Evolutionary conservation across 2,888 invertebrate species (phyloP).

Genomic region (Rosalia funebris): DNA sequence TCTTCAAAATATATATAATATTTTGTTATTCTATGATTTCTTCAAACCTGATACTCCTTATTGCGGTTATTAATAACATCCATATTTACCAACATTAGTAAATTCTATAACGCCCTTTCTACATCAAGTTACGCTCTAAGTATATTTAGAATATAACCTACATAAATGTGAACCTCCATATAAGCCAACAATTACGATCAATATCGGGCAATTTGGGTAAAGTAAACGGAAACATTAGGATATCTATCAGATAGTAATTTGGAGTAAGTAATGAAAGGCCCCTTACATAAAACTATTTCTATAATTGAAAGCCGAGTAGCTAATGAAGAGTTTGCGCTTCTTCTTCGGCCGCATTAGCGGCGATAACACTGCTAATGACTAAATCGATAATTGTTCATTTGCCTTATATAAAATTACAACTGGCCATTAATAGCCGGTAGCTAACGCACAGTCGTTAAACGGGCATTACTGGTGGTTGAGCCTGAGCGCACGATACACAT

Average conservation of each 20-base stretch:
- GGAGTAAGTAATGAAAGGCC: slow-evolving; percentile 54
- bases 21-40: no score
- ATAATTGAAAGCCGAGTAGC: slow-evolving; percentile 57
- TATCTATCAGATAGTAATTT: slow-evolving; percentile 40
- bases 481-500: slow-evolving; percentile 37
- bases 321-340: slow-evolving; percentile 63
- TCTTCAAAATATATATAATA: no score
- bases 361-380: slow-evolving; percentile 63
- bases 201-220: slow-evolving; percentile 35
- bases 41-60: no score
- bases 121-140: no score
- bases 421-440: slow-evolving; percentile 53
- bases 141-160: no score
- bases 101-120: no score
- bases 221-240: slow-evolving; percentile 39
- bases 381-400: slow-evolving; percentile 65
- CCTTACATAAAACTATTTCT: slow-evolving; percentile 52
- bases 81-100: no score
- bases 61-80: not conserved
- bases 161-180: no score
- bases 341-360: slow-evolving; percentile 54
- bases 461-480: slow-evolving; percentile 49
- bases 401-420: slow-evolving; percentile 60
- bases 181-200: slow-evolving; percentile 15
- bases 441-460: slow-evolving; percentile 51